Evolutionary conservation across 2,113 vertebrate species (phyloP), one percentile per base, ranked within the genome.

Genomic region (Tonatia bakeri): DNA sequence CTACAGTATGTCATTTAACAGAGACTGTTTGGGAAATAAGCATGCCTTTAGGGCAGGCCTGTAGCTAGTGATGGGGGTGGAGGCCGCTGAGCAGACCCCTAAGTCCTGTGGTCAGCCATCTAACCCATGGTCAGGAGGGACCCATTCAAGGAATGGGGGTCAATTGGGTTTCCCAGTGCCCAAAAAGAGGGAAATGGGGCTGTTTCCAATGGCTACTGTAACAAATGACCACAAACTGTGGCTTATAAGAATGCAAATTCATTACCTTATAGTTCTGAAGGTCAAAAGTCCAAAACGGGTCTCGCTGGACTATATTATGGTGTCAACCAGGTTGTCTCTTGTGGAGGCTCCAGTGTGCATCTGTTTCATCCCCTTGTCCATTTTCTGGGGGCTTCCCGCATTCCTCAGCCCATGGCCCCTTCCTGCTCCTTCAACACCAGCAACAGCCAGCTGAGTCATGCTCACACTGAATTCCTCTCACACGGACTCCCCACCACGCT

Each of bases 401-500:
- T 19, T 75, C 64, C 84, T 82, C 56, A 24, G 31, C 43, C 67
- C 3, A 0, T 0, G 9, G 5, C 4, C n/a, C 7, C 24, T 43
- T 38, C 5, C 33, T 72, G 20, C 14, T 14, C 56, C 40, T 28
- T 4, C 84, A 81, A 45, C 72, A 31, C 7, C 16, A 13, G 31
- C 43, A 19, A 1, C 17, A 33, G 17, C 4, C 19, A 5, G 3
- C 5, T 5, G 40, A 36, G 11, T 36, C 15, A 10, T 50, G 47
- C 75, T 87, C 72, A 28, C 0, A 0, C 14, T 22, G 20, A 24
- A 11, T 40, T 28, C 40, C 38, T 36, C 33, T 69, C 54, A 17
- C 20, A 1, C 31, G 8, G 26, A 72, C 17, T 72, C 28, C 40
- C 47, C 38, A 17, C 28, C 11, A 47, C 11, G 1, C 0, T 64